Evolutionary conservation across 1,140 invertebrate genomes (phyloP).

Genomic region (Zaprionus capensis): DNA sequence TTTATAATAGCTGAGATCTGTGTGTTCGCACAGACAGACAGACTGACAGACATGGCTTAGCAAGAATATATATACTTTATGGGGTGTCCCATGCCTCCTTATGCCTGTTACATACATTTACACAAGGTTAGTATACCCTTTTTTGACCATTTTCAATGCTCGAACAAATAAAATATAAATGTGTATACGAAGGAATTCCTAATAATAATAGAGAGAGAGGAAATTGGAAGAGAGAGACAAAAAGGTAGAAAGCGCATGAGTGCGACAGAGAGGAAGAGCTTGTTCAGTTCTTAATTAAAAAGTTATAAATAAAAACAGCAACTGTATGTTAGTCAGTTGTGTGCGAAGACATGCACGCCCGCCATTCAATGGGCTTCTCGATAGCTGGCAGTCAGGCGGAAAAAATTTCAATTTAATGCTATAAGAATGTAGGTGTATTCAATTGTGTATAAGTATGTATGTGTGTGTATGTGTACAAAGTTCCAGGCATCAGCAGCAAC

Average conservation of each 20-base stretch:
- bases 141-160: no score
- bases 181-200: not conserved
- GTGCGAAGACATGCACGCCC: not conserved
- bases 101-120: no score
- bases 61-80: no score
- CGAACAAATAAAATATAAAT: not conserved
- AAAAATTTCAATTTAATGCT: slow-evolving; percentile 57
- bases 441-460: not conserved
- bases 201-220: not conserved
- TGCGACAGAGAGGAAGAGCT: not conserved
- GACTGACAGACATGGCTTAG: no score
- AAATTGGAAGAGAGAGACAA: not conserved
- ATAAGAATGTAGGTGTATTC: slow-evolving; percentile 6
- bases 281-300: slow-evolving; percentile 54
- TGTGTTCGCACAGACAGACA: no score
- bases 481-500: slow-evolving; percentile 33
- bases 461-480: slow-evolving; percentile 25
- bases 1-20: no score
- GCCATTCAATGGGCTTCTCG: slow-evolving; percentile 4
- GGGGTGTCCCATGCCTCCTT: no score
- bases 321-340: slow-evolving; percentile 7
- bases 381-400: slow-evolving; percentile 27
- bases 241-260: not conserved
- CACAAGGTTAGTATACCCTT: no score
- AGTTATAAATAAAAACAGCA: slow-evolving; percentile 54